Evolutionary conservation across 2,797 vertebrate species (phyloP), one percentile per base, ranked within the genome.

Genomic region (Eurystomus glaucurus): DNA sequence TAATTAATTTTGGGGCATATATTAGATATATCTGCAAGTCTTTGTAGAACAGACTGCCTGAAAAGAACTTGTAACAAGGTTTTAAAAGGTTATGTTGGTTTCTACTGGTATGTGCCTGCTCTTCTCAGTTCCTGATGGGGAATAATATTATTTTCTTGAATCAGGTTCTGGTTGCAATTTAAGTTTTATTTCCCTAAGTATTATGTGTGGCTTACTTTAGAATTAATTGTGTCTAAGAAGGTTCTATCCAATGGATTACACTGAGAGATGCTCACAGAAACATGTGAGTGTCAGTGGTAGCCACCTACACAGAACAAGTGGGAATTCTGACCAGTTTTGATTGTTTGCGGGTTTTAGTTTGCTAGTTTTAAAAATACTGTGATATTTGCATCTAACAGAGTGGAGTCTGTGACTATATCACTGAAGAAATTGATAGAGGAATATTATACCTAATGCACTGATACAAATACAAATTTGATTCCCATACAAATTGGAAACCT

Each of bases 111-210:
- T 1, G 4, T 29, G 13, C 70, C 29, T 66, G 26, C 29, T 88
- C 52, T 80, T 85, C 50, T 62, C 23, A 60, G 52, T 51, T 94
- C 26, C 61, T 78, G 29, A 37, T 23, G 45, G 48, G 9, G 12
- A 71, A 43, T 50, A 64, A 17, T 64, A n/a, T 23, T 90, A 48
- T 78, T 87, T 88, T 72, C 60, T 84, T 29, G 3, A 93, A 43
- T 80, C 37, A 43, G 26, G 14, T 85, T 84, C 57, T 75, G 57
- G 26, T 50, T 86, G 50, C 37, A 78, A 13, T 72, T 7, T 72
- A 68, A 74, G n/a, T 84, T 91, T 86, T 84, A 68, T 75, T 92
- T 94, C 79, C 65, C 50, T 14, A 51, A 68, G 57, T 88, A 54
- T 61, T 89, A 26, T 39, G 26, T 68, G 58, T 57, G 31, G 20